A percentile compares a stretch with the other conserved stretches of the same genome.
Conservation (phyloP, 64 coral and sea anemone species). For the Actinia equina region DNA sequence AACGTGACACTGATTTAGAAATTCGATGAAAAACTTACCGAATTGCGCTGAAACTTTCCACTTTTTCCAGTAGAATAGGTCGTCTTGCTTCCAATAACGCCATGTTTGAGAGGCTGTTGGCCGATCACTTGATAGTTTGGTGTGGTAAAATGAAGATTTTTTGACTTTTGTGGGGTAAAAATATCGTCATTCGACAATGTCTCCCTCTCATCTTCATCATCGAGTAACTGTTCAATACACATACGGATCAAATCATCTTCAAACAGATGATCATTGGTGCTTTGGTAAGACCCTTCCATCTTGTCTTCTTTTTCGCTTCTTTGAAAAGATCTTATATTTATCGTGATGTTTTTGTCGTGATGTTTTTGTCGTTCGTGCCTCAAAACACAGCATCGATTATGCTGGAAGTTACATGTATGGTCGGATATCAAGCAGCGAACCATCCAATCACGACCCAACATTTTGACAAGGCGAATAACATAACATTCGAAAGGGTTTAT, state of each 20-base stretch:
- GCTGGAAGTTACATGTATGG: constrained; percentile 25
- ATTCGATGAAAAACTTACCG: constrained; percentile 7
- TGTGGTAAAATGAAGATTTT: constrained; percentile 68
- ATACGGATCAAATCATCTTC: constrained; percentile 92
- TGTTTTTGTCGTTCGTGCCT: constrained; percentile 26
- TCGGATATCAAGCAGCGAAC: constrained; percentile 52
- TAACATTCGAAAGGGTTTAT: constrained; percentile 84
- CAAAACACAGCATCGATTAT: constrained; percentile 32
- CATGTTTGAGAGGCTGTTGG: constrained; percentile 22
- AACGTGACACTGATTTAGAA: neutral
- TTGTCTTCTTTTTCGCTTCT: constrained; percentile 79
- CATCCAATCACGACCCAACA: constrained; percentile 77
- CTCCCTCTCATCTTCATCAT: constrained; percentile 94
- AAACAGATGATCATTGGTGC: constrained; percentile 66
- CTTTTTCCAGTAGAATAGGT: neutral
- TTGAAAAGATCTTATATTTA: constrained; percentile 60
- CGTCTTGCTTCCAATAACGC: neutral
- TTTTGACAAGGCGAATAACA: constrained; percentile 65
- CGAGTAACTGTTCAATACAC: constrained; percentile 90
- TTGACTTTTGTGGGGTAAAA: constrained; percentile 57
- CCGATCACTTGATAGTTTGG: constrained; percentile 29
- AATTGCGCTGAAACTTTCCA: neutral
- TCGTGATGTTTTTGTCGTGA: constrained; percentile 41
- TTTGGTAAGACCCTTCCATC: constrained; percentile 75
- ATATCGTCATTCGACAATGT: constrained; percentile 79